Evolutionary conservation across 2,113 vertebrate genomes (phyloP).

Genomic region (Cyprinodon brontotheroides): DNA sequence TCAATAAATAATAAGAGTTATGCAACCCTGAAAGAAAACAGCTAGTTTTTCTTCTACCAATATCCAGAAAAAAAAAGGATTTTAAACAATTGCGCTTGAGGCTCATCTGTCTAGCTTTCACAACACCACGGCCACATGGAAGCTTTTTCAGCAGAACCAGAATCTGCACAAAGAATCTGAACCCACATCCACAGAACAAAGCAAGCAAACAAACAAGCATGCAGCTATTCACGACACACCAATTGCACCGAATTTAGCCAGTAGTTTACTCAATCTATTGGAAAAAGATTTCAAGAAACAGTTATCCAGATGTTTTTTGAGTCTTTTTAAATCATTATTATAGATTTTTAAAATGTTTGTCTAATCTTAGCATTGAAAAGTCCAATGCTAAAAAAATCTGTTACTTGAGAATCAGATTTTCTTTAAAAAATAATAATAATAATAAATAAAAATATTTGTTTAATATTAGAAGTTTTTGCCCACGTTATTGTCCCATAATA

Average conservation of each 20-base stretch:
- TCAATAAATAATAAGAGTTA: background rate
- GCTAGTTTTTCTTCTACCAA: background rate
- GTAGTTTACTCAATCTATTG: background rate
- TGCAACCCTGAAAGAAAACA: background rate
- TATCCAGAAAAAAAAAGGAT: background rate
- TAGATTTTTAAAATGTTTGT: no score
- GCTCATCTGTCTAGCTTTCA: constrained; percentile 1
- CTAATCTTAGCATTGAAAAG: no score
- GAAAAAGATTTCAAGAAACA: background rate
- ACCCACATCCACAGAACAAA: background rate
- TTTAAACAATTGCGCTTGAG: background rate
- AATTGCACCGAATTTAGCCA: background rate
- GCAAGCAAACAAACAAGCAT: background rate
- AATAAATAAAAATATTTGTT: no score
- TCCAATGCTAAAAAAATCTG: no score
- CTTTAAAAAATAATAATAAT: no score
- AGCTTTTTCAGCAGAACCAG: background rate
- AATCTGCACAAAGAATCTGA: background rate
- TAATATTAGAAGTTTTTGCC: no score
- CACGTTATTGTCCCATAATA: no score
- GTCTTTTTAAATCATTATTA: background rate
- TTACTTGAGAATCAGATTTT: no score
- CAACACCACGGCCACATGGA: background rate
- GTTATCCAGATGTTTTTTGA: background rate
- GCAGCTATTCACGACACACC: background rate